phyloP scores from a whole-genome alignment of 2,888 invertebrate species.

The Idaea biselata region DNA sequence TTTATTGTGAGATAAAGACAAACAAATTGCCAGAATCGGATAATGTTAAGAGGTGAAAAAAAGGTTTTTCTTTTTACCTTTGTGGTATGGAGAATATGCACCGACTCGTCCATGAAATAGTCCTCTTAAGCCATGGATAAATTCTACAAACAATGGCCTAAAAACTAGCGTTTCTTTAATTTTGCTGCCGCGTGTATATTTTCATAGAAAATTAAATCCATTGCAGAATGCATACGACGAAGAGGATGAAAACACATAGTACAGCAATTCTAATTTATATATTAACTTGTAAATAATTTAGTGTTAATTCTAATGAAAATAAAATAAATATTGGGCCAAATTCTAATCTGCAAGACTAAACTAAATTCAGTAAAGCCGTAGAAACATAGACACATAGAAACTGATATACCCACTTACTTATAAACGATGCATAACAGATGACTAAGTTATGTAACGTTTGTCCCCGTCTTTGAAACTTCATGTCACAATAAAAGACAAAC shows the following conservation, averaged over 20 bases:
- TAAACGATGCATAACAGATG: too few species aligned
- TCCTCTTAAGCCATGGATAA: too few species aligned
- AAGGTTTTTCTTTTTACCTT: too few species aligned
- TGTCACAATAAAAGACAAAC: too few species aligned
- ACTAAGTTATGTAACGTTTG: too few species aligned
- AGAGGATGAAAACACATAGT: conserved; percentile 74
- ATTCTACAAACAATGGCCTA: background rate
- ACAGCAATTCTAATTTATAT: conserved; percentile 58
- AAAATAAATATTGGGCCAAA: conserved; percentile 18
- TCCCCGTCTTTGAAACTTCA: too few species aligned
- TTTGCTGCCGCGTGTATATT: conserved; percentile 36
- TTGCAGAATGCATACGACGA: conserved; percentile 75
- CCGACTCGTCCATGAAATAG: too few species aligned
- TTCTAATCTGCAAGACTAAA: background rate
- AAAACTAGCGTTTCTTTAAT: background rate
- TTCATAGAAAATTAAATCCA: conserved; percentile 67
- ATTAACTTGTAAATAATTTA: conserved; percentile 47
- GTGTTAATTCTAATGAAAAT: conserved; percentile 28
- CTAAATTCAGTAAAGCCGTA: background rate
- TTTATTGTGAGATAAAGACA: too few species aligned
- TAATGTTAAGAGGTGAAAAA: too few species aligned
- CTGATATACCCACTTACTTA: too few species aligned
- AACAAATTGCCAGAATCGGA: too few species aligned
- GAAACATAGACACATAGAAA: background rate
- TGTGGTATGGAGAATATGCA: too few species aligned